Base-by-base conservation (phyloP, 2,888 invertebrate species). In the Falcaria lacertinaria region DNA sequence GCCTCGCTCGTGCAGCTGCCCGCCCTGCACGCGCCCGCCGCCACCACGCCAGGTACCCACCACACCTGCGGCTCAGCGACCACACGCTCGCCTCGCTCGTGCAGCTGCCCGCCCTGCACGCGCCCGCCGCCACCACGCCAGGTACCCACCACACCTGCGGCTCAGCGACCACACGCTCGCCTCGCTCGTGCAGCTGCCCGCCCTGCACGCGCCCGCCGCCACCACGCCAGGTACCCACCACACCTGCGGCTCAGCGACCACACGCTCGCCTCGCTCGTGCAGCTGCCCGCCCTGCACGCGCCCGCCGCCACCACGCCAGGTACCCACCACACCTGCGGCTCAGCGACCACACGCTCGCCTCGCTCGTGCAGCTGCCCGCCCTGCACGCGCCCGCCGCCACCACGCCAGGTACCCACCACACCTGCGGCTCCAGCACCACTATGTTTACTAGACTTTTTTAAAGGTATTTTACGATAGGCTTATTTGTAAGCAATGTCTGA, bases 11-110 rank as follows among this genome's bases (percentile, higher is more conserved):
- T 11, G 11, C 28, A 28, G 11, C 8, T 11, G 11, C 11, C 8
- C 0, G 11, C 28, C 28, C 2, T 28, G 1, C 8, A 25, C 11
- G 11, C 7, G 3, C 28, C 11, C 28, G 3, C 28, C 7, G 3
- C 1, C 28, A 76, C 73, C 6, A 69, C 71, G 2, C 74, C 72
- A 33, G 70, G 74, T 74, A 19, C 33, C 19, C 17, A 16, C 13
- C 11, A 22, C 22, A 22, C 6, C 22, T 22, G 19, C 19, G 22
- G 22, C 22, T 11, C 7, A 28, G 11, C 28, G 28, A 11, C 11
- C 28, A 28, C 28, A 28, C 1, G 28, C 28, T 7, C 28, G 11
- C 11, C 1, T 28, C 11, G 0, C 11, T 7, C 8, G 28, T 11
- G 11, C 28, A 28, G 11, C 8, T 11, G 11, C 11, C 8, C 0